A percentile compares a stretch with the other conserved stretches of the same genome.
Evolutionary conservation across 2,888 invertebrate genomes (phyloP).

Genomic region (Hyalella azteca): DNA sequence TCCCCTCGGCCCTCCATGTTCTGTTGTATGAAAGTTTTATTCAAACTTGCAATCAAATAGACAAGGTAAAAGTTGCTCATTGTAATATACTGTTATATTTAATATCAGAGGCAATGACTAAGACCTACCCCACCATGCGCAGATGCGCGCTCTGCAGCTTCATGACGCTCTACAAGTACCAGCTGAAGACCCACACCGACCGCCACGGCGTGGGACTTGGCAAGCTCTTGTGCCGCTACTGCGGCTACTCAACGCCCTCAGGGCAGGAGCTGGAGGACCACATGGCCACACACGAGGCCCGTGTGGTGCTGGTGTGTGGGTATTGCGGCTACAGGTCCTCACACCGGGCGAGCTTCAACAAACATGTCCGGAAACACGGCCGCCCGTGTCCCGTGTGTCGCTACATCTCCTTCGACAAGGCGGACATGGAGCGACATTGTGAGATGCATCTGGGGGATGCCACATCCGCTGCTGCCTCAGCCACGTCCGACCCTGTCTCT

Average conservation of each 20-base stretch:
- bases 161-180: constrained; percentile 20
- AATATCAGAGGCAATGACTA: too few relatives aligned
- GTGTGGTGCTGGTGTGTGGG: neutral
- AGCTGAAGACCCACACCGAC: neutral
- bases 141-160: constrained; percentile 7
- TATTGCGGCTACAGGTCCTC: constrained; percentile 12
- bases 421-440: constrained; percentile 17
- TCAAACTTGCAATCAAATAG: too few relatives aligned
- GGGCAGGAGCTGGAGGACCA: neutral
- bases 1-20: too few relatives aligned
- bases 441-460: constrained; percentile 11
- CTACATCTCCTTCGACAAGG: constrained; percentile 27
- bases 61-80: too few relatives aligned
- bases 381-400: neutral
- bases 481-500: too few relatives aligned
- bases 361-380: constrained; percentile 13
- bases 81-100: too few relatives aligned
- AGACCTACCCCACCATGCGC: too few relatives aligned
- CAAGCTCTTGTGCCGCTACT: neutral
- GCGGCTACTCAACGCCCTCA: neutral
- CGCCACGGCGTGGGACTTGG: neutral
- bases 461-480: too few relatives aligned
- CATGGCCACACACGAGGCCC: neutral
- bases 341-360: constrained; percentile 19
- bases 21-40: too few relatives aligned